Percentiles rank a stretch among this genome's conserved stretches.
Conservation (phyloP, 2,888 invertebrate species). For the Chironomus riparius region DNA sequence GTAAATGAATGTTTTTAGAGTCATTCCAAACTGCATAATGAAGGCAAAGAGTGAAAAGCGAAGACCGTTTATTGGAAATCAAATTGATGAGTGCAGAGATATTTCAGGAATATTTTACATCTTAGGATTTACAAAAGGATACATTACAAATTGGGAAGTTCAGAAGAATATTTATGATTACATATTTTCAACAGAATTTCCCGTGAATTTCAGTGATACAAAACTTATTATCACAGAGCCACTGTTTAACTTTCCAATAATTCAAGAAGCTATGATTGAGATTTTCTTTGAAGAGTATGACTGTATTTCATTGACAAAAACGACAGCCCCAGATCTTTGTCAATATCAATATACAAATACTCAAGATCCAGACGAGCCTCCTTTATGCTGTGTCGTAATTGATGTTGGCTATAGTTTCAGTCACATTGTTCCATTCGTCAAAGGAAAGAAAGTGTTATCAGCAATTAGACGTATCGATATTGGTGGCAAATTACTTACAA, state of each 20-base stretch:
- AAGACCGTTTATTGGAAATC: conserved; percentile 85
- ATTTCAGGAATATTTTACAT: conserved; percentile 91
- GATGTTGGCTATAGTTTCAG: conserved; percentile 96
- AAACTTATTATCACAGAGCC: conserved; percentile 89
- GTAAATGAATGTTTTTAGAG: too few species aligned
- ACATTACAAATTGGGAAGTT: conserved; percentile 90
- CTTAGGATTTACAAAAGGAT: conserved; percentile 90
- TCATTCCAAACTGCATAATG: conserved; percentile 91
- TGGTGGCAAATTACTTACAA: conserved; percentile 94
- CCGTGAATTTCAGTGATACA: conserved; percentile 66
- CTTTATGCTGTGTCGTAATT: conserved; percentile 68
- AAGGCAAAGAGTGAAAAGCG: conserved; percentile 96
- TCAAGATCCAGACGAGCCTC: conserved; percentile 45
- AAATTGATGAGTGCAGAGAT: conserved; percentile 94
- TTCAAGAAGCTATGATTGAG: conserved; percentile 88
- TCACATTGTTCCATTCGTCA: conserved; percentile 84
- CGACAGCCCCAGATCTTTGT: conserved; percentile 72
- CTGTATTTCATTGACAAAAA: conserved; percentile 68
- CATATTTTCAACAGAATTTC: conserved; percentile 76
- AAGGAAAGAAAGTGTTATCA: conserved; percentile 58
- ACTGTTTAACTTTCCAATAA: conserved; percentile 80
- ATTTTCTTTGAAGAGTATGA: conserved; percentile 97
- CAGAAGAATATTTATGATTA: conserved; percentile 93
- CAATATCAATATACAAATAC: conserved; percentile 55
- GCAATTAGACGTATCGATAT: conserved; percentile 81